phyloP scores from a whole-genome alignment of 2,888 invertebrate species.

The Synanthedon tipuliformis region DNA sequence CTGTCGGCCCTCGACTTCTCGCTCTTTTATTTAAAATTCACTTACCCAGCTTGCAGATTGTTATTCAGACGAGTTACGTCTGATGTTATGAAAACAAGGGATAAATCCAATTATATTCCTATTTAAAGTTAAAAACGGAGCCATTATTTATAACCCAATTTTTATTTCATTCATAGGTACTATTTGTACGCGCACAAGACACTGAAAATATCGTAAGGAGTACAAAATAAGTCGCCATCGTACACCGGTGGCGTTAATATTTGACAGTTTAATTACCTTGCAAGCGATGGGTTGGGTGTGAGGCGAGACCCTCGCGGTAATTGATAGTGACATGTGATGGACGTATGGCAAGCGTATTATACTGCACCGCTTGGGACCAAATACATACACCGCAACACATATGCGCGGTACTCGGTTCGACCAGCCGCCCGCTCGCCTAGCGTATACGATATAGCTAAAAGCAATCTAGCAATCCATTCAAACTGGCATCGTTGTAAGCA shows the following conservation, averaged over 20 bases:
- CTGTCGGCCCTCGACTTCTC: constrained; percentile 43
- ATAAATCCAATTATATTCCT: constrained; percentile 49
- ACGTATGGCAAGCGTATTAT: constrained; percentile 38
- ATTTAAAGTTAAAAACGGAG: constrained; percentile 17
- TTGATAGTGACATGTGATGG: constrained; percentile 66
- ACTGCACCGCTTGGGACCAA: constrained; percentile 42
- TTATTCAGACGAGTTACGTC: constrained; percentile 48
- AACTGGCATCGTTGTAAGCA: too few species aligned
- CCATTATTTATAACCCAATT: background rate
- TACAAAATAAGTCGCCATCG: constrained; percentile 8
- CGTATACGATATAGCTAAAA: too few species aligned
- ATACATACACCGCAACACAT: background rate
- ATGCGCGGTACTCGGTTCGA: background rate
- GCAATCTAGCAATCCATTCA: too few species aligned
- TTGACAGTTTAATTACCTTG: constrained; percentile 40
- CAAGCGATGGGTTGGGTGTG: constrained; percentile 22
- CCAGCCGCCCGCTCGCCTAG: too few species aligned
- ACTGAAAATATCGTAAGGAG: constrained; percentile 7
- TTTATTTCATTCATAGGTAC: too few species aligned
- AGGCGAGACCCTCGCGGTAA: constrained; percentile 38
- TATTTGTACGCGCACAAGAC: too few species aligned
- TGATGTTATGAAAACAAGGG: constrained; percentile 44
- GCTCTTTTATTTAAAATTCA: constrained; percentile 66
- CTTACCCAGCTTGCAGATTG: constrained; percentile 59
- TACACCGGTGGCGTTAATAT: constrained; percentile 8